A percentile compares a stretch with the other conserved stretches of the same genome.
These are phyloP conservation scores for Rotaria macrura DNA, from an alignment of 2,888 invertebrate species.

Conservation along the genomic window DNA sequence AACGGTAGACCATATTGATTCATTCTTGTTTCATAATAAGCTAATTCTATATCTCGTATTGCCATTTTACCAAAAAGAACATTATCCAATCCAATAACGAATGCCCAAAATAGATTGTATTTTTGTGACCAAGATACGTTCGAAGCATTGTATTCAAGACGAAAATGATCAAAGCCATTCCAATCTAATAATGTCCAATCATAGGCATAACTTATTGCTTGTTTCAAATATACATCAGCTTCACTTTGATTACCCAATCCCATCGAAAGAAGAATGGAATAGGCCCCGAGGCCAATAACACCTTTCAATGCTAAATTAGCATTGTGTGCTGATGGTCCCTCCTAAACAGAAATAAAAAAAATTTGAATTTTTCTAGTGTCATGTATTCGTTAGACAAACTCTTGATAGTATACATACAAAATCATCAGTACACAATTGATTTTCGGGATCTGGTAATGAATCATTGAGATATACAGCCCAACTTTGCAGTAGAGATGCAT, in stretches of 20 bases:
- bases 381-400: no score
- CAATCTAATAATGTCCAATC: background rate
- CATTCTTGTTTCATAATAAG: background rate
- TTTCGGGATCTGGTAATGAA: background rate
- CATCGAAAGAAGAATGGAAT: background rate
- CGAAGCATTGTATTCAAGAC: background rate
- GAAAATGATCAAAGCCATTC: background rate
- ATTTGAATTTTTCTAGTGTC: no score
- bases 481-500: background rate
- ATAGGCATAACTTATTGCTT: background rate
- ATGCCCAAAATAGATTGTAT: background rate
- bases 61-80: no score
- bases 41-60: background rate
- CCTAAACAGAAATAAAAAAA: background rate
- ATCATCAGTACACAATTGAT: background rate
- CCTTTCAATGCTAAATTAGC: background rate
- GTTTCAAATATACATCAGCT: background rate
- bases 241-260: background rate
- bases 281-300: background rate
- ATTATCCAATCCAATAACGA: background rate
- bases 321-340: background rate
- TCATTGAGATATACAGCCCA: background rate
- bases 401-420: background rate
- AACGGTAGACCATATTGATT: background rate
- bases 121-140: background rate